A percentile compares a stretch with the other conserved stretches of the same genome.
Conservation (phyloP, 2,113 vertebrate species). For the Sebastes fasciatus region DNA sequence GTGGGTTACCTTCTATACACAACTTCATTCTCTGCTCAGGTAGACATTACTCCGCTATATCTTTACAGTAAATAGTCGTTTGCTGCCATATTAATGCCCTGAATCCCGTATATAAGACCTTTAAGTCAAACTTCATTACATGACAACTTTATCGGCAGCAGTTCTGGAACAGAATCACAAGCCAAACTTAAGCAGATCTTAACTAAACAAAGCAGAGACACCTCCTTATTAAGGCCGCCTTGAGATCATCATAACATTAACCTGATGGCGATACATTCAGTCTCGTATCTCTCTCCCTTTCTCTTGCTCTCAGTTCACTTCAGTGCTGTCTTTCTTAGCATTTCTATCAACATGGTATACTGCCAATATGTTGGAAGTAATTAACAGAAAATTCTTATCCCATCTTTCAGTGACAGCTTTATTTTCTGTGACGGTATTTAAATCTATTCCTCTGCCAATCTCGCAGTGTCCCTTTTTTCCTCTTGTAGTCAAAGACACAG, state of each 20-base stretch:
- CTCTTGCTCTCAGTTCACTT: background rate
- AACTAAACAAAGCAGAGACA: slow-evolving; percentile 45
- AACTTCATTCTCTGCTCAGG: no score
- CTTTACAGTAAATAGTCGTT: background rate
- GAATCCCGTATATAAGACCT: background rate
- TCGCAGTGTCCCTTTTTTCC: slow-evolving; percentile 13
- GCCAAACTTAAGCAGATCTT: slow-evolving; percentile 29
- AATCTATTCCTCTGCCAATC: slow-evolving; percentile 33
- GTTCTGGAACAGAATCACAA: slow-evolving; percentile 13
- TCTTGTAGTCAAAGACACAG: slow-evolving; percentile 26
- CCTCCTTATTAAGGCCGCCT: slow-evolving; percentile 43
- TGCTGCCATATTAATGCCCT: background rate
- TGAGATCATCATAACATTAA: slow-evolving; percentile 23
- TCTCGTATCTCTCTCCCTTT: background rate
- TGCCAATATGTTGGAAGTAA: slow-evolving; percentile 19
- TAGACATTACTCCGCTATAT: background rate
- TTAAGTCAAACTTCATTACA: background rate
- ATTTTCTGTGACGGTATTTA: slow-evolving; percentile 28
- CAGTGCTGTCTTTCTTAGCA: slow-evolving; percentile 6
- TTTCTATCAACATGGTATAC: background rate
- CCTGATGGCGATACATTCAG: slow-evolving; percentile 3
- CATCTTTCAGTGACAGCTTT: slow-evolving; percentile 9
- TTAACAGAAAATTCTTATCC: background rate
- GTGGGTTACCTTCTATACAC: no score
- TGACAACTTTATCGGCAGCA: background rate